Conservation (phyloP, 23 tunicate species). For the Corella eumyota region DNA sequence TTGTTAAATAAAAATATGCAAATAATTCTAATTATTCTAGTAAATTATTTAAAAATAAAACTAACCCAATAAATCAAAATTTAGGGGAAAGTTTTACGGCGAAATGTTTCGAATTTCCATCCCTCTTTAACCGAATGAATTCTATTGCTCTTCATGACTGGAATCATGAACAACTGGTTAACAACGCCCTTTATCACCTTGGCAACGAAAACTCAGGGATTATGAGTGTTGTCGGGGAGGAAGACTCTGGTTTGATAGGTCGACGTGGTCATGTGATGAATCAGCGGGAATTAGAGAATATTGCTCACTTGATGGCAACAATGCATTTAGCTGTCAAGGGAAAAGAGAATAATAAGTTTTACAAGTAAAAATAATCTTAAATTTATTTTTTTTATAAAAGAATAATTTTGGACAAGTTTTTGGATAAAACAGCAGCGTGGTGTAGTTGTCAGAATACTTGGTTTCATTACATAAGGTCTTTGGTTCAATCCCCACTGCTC, state of each 20-base stretch:
- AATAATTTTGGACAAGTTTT: too few relatives aligned
- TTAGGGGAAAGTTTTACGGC: constrained; percentile 74
- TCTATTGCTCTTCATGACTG: constrained; percentile 49
- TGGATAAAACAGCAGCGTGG: too few relatives aligned
- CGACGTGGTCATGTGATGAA: constrained; percentile 45
- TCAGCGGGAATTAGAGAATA: constrained; percentile 54
- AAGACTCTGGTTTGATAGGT: constrained; percentile 9
- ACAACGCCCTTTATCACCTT: constrained; percentile 68
- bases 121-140: constrained; percentile 65
- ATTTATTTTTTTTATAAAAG: neutral
- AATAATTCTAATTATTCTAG: too few relatives aligned
- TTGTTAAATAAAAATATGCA: too few relatives aligned
- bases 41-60: too few relatives aligned
- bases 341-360: constrained; percentile 63
- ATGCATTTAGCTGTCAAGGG: constrained; percentile 63
- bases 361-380: constrained; percentile 24
- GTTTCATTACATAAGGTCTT: too few relatives aligned
- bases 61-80: too few relatives aligned
- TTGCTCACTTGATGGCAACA: constrained; percentile 73
- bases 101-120: constrained; percentile 78
- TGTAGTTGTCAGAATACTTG: too few relatives aligned
- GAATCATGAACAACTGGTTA: constrained; percentile 76
- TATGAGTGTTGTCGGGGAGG: constrained; percentile 10
- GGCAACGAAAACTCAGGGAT: constrained; percentile 13
- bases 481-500: too few relatives aligned